Conservation (phyloP, 2,888 invertebrate species). For the Baccha elongata region DNA sequence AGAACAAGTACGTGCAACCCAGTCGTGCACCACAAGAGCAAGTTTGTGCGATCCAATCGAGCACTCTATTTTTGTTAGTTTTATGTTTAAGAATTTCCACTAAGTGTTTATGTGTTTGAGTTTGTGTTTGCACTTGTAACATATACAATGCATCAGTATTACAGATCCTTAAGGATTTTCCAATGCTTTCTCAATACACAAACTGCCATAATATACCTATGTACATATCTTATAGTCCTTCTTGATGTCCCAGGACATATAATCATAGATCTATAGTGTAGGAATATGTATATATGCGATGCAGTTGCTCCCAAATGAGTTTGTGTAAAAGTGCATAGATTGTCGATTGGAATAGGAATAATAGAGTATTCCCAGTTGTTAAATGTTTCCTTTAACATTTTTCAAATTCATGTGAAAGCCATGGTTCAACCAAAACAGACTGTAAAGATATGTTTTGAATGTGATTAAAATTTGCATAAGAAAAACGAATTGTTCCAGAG, state of each 20-base stretch:
- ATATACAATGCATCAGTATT: conserved; percentile 37
- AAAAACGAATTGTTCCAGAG: neutral
- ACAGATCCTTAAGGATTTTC: conserved; percentile 57
- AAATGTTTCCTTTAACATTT: conserved; percentile 39
- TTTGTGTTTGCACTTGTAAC: conserved; percentile 37
- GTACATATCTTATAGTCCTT: neutral
- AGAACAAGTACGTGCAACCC: too few relatives aligned
- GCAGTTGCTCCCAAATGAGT: conserved; percentile 25
- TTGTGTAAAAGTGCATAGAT: conserved; percentile 56
- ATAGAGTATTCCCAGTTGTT: conserved; percentile 38
- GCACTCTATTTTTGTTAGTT: conserved; percentile 57
- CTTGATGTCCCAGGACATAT: conserved; percentile 55
- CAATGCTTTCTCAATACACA: conserved; percentile 8
- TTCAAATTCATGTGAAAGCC: conserved; percentile 14
- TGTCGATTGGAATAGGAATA: conserved; percentile 47
- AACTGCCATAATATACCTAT: neutral
- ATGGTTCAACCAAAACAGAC: neutral
- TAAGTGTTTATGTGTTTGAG: neutral
- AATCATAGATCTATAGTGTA: conserved; percentile 61
- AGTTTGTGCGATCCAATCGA: too few relatives aligned
- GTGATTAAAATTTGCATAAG: neutral
- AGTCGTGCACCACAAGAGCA: too few relatives aligned
- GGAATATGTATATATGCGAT: conserved; percentile 9
- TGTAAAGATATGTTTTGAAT: neutral
- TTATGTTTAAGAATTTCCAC: conserved; percentile 20